Evolutionary conservation across 2,888 invertebrate genomes (phyloP), one percentile per base, ranked within the genome.

Genomic region (Chrysina gloriosa): DNA sequence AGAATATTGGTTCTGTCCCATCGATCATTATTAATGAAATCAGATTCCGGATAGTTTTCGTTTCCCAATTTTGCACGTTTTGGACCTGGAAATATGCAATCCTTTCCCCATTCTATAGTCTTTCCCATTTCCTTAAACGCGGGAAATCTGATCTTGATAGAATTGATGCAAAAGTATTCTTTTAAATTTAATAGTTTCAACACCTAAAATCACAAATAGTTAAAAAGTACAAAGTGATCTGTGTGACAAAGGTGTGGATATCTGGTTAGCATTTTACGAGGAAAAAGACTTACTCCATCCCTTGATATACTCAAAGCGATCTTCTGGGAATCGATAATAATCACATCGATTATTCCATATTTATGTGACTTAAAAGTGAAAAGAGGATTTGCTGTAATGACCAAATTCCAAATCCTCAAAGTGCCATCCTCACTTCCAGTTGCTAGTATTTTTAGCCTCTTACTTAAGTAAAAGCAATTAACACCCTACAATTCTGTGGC

Each of bases 161-260:
- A 86, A 77, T 89, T 89, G 2, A 88, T 79, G 48, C 88, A 84
- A 64, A 83, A 84, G 67, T 88, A 86, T 69, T 88, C 87, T 70
- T 85, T 85, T 36, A 89, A 76, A 72, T 88, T 86, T 89, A 89
- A 89, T 25, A 89, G 82, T 75, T 88, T 86, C 7, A 89, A 73
- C 19, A 84, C 82, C 89, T 89, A 78, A 78, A 77, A 45, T 67
- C n/a, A n/a, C n/a, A n/a, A n/a, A n/a, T n/a, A n/a, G n/a, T n/a
- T n/a, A n/a, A n/a, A n/a, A n/a, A n/a, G n/a, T n/a, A n/a, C n/a
- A n/a, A n/a, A n/a, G n/a, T n/a, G n/a, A n/a, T n/a, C n/a, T n/a
- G n/a, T n/a, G n/a, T n/a, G n/a, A n/a, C n/a, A n/a, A n/a, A n/a
- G n/a, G n/a, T n/a, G n/a, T n/a, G n/a, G n/a, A n/a, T n/a, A 39